These are phyloP conservation scores for Sphaerodactylus townsendi DNA, from an alignment of 2,113 vertebrate species.

Conservation along the genomic window DNA sequence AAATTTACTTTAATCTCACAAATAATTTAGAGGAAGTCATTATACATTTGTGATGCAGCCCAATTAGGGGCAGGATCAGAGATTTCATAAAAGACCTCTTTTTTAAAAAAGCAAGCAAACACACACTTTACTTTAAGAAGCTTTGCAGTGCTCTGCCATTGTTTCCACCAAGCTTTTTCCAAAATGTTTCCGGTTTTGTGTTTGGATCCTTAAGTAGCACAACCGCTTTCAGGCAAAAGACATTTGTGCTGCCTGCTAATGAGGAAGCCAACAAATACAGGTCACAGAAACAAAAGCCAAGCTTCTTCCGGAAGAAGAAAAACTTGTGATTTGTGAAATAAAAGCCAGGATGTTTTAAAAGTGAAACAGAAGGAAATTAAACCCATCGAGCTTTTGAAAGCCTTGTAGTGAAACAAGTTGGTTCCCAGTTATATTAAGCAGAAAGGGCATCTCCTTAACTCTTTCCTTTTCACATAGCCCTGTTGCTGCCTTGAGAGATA, in stretches of 20 bases:
- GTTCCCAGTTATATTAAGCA: conserved; percentile 28
- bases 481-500: neutral
- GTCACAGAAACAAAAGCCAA: conserved; percentile 72
- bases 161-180: conserved; percentile 19
- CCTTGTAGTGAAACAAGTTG: conserved; percentile 40
- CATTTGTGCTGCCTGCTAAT: conserved; percentile 72
- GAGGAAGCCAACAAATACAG: conserved; percentile 71
- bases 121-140: fast-evolving
- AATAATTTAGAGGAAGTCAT: neutral
- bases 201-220: conserved; percentile 46
- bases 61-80: neutral
- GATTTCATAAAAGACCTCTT: neutral
- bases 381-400: conserved; percentile 52
- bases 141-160: neutral
- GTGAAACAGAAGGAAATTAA: conserved; percentile 67
- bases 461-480: conserved; percentile 22
- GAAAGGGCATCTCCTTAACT: conserved; percentile 51
- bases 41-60: neutral
- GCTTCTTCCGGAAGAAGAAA: conserved; percentile 69
- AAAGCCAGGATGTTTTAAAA: conserved; percentile 74
- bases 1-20: neutral
- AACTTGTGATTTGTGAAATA: conserved; percentile 74
- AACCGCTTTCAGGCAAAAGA: conserved; percentile 55
- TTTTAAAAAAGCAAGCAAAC: neutral
- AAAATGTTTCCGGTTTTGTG: conserved; percentile 46